These are phyloP conservation scores for Enteromius anoplus DNA, from an alignment of 2,797 vertebrate species.

Conservation along the genomic window DNA sequence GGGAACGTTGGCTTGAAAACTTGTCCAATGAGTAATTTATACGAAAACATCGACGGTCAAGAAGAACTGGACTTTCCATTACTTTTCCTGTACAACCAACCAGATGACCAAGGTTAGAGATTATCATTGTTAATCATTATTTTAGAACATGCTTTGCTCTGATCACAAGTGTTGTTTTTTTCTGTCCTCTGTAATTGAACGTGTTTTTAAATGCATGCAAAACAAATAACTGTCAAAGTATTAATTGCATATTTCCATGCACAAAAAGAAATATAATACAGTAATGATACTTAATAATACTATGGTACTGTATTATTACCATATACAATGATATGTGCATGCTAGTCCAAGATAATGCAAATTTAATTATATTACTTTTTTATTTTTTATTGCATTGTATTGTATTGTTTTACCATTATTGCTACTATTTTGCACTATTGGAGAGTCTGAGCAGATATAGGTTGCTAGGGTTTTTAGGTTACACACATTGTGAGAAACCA, in stretches of 20 bases:
- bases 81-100: constrained; percentile 82
- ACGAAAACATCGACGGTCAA: constrained; percentile 67
- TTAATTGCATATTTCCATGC: neutral
- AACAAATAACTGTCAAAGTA: neutral
- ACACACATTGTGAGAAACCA: constrained; percentile 13
- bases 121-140: neutral
- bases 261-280: too few relatives aligned
- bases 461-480: neutral
- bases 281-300: neutral
- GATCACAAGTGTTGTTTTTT: neutral
- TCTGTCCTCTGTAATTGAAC: neutral
- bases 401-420: neutral
- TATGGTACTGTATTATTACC: neutral
- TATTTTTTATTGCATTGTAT: neutral
- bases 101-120: constrained; percentile 84
- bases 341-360: neutral
- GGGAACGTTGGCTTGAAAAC: neutral
- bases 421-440: neutral
- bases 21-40: constrained; percentile 54
- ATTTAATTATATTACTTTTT: too few relatives aligned
- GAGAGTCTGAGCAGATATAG: neutral
- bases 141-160: neutral
- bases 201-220: neutral
- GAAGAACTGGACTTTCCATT: constrained; percentile 91
- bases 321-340: neutral